These are phyloP conservation scores for Pygmarrhopalites habei DNA, from an alignment of 1,140 invertebrate species.

Conservation along the genomic window DNA sequence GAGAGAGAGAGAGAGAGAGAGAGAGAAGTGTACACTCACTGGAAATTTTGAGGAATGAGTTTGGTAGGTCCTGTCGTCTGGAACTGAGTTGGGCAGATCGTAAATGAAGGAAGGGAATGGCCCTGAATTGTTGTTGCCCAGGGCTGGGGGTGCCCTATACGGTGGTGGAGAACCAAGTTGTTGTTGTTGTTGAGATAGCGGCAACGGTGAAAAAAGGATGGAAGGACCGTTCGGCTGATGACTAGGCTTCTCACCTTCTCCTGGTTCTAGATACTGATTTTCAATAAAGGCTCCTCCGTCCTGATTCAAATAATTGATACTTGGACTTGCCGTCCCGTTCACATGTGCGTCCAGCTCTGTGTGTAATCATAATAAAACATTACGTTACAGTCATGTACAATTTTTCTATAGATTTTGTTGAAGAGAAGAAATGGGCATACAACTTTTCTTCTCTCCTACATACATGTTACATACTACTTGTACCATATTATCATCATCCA, in stretches of 20 bases:
- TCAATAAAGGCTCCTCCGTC: constrained; percentile 1
- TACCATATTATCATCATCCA: constrained; percentile 6
- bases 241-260: neutral
- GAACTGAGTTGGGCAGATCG: constrained; percentile 43
- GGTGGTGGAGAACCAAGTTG: constrained; percentile 42
- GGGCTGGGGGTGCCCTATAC: constrained; percentile 49
- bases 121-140: constrained; percentile 46
- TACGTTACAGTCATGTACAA: no score
- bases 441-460: no score
- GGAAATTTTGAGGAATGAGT: constrained; percentile 72
- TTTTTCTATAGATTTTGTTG: no score
- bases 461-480: no score
- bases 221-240: constrained; percentile 6
- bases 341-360: neutral
- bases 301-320: constrained; percentile 14
- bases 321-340: constrained; percentile 1
- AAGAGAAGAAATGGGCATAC: no score
- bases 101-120: constrained; percentile 42
- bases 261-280: neutral
- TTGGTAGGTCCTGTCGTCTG: constrained; percentile 52
- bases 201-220: neutral
- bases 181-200: constrained; percentile 9
- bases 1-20: no score
- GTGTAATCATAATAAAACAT: no score
- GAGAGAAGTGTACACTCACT: no score